A percentile compares a stretch with the other conserved stretches of the same genome.
These are phyloP conservation scores for Charina bottae DNA, from an alignment of 2,113 vertebrate genomes.

Conservation along the genomic window DNA sequence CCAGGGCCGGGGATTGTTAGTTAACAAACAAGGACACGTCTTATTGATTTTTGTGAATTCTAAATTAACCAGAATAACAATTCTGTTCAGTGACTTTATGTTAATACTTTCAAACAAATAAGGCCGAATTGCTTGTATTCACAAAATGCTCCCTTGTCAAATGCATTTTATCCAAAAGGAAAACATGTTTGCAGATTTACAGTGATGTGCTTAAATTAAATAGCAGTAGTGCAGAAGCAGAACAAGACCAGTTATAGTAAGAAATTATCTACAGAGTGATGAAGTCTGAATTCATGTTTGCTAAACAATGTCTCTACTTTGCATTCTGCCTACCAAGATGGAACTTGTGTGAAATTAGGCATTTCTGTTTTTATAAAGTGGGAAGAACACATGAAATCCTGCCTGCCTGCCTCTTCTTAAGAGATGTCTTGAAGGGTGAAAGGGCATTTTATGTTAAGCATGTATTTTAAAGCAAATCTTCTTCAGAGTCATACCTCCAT, in stretches of 20 bases:
- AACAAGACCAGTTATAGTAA: background rate
- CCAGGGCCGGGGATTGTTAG: background rate
- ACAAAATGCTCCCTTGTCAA: background rate
- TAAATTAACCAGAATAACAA: conserved; percentile 14
- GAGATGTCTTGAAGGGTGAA: background rate
- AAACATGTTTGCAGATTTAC: background rate
- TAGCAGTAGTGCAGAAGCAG: background rate
- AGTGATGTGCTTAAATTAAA: background rate
- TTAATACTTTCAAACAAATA: conserved; percentile 13
- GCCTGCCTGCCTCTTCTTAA: background rate
- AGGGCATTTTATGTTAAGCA: background rate
- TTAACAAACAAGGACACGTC: background rate
- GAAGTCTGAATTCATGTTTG: background rate
- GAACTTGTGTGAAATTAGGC: background rate
- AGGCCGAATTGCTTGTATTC: conserved; percentile 13
- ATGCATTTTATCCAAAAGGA: background rate
- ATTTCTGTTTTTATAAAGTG: background rate
- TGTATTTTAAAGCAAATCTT: background rate
- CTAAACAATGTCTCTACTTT: background rate
- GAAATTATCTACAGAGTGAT: background rate
- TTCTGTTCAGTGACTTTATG: background rate
- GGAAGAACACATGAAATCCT: background rate
- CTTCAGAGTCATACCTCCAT: conserved; percentile 15
- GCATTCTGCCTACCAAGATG: background rate
- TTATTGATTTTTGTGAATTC: conserved; percentile 17